Percentiles rank a stretch among this genome's conserved stretches.
Conservation (phyloP, 2,113 vertebrate species). For the Ciconia boyciana region DNA sequence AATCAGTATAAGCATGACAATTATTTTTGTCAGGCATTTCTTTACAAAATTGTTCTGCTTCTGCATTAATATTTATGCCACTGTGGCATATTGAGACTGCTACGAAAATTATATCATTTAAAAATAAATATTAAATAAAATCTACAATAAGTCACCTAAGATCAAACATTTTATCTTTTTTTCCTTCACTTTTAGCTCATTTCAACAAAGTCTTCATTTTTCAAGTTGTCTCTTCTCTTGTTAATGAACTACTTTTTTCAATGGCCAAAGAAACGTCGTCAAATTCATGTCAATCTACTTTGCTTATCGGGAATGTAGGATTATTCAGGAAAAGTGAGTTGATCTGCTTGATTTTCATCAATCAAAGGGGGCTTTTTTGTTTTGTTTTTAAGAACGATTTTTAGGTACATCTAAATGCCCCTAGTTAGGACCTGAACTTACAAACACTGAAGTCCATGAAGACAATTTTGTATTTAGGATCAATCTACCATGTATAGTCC, state of each 20-base stretch:
- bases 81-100: background rate
- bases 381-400: background rate
- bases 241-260: background rate
- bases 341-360: background rate
- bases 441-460: background rate
- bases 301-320: background rate
- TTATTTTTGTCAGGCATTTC: background rate
- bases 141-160: background rate
- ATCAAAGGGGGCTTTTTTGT: background rate
- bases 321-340: background rate
- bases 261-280: background rate
- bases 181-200: background rate
- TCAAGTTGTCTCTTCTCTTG: background rate
- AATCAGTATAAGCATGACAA: background rate
- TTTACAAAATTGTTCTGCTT: background rate
- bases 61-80: background rate
- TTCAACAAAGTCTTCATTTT: background rate
- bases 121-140: background rate
- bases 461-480: background rate
- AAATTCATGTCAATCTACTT: background rate
- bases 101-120: background rate
- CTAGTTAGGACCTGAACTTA: background rate
- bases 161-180: background rate
- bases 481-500: background rate
- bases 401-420: background rate